A percentile compares a stretch with the other conserved stretches of the same genome.
phyloP scores from a whole-genome alignment of 2,113 vertebrate species.

The Ammodytes marinus region DNA sequence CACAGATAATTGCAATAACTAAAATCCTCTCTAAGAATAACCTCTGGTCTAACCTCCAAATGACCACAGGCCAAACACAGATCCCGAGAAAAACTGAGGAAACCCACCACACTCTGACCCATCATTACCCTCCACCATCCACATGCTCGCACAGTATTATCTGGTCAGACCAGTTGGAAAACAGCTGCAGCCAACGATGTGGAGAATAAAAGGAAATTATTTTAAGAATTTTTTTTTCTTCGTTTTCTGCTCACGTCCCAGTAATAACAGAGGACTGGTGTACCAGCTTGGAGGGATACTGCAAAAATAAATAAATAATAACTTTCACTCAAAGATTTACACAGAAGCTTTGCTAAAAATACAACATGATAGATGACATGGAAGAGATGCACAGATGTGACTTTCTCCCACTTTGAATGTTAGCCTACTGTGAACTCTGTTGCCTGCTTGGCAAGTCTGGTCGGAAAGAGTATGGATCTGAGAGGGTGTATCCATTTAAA shows the following conservation, averaged over 20 bases:
- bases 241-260: constrained; percentile 51
- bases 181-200: constrained; percentile 65
- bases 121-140: constrained; percentile 41
- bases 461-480: constrained; percentile 48
- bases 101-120: constrained; percentile 62
- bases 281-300: constrained; percentile 53
- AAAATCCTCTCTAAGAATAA: constrained; percentile 72
- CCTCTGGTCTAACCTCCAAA: constrained; percentile 59
- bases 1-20: constrained; percentile 65
- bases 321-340: constrained; percentile 46
- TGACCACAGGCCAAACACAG: constrained; percentile 66
- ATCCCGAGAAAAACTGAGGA: constrained; percentile 57
- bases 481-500: constrained; percentile 35
- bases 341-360: constrained; percentile 68
- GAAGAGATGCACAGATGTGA: constrained; percentile 43
- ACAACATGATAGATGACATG: constrained; percentile 55
- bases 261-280: constrained; percentile 76
- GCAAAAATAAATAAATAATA: constrained; percentile 32
- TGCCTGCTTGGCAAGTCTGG: constrained; percentile 9
- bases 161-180: constrained; percentile 46
- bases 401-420: constrained; percentile 8
- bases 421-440: constrained; percentile 41
- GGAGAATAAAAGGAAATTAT: constrained; percentile 66
- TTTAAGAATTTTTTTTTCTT: constrained; percentile 52
- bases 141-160: constrained; percentile 45